Conservation (phyloP, 2,888 invertebrate genomes). For the Himalopsyche anomala region DNA sequence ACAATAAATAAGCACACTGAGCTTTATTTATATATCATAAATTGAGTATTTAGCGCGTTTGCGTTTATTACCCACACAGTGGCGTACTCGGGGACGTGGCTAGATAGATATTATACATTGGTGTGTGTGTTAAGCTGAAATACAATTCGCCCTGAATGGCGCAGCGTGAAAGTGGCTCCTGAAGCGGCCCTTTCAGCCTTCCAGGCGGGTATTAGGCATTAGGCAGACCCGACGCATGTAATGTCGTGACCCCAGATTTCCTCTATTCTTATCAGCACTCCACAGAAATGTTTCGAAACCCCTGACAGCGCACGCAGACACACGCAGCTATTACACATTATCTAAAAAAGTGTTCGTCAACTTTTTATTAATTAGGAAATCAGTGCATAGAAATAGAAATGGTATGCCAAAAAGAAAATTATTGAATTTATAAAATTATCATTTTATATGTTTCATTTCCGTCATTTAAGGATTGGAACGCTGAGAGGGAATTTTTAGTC, state of each 20-base stretch:
- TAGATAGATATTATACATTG: neutral
- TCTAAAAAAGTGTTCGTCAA: neutral
- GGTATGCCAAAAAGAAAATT: too few relatives aligned
- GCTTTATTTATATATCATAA: constrained; percentile 22
- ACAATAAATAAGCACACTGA: constrained; percentile 6
- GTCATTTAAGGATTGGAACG: too few relatives aligned
- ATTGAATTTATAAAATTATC: too few relatives aligned
- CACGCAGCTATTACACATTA: constrained; percentile 5
- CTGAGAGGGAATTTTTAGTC: too few relatives aligned
- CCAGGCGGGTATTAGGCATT: constrained; percentile 39
- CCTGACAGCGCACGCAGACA: constrained; percentile 44
- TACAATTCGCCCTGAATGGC: constrained; percentile 10
- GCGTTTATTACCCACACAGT: constrained; percentile 7
- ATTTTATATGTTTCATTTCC: too few relatives aligned
- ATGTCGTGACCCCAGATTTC: constrained; percentile 31
- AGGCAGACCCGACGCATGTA: constrained; percentile 17
- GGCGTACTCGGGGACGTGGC: neutral
- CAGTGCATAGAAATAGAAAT: too few relatives aligned
- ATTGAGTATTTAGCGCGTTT: constrained; percentile 14
- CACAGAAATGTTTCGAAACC: constrained; percentile 46
- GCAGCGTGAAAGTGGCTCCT: constrained; percentile 31
- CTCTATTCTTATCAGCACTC: constrained; percentile 43
- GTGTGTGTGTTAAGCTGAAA: constrained; percentile 15
- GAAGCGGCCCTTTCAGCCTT: constrained; percentile 30
- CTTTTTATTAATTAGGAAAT: neutral